Conservation (phyloP, 2,888 invertebrate genomes). For the Acronicta leporina region DNA sequence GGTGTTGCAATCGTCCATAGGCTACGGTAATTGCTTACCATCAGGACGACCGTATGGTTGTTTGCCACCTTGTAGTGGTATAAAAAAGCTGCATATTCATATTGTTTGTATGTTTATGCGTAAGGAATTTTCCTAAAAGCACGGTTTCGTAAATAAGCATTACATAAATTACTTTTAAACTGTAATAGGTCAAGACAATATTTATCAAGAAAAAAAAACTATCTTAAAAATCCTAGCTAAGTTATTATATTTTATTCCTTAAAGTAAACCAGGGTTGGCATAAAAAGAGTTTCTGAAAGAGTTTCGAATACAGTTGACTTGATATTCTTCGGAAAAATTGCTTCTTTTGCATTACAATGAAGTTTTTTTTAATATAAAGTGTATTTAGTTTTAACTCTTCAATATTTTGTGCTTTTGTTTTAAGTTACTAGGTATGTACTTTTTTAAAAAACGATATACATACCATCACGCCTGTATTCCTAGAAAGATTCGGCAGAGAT, state of each 20-base stretch:
- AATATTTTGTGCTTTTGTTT: conserved; percentile 8
- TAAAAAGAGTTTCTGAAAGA: conserved; percentile 29
- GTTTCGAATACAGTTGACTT: conserved; percentile 19
- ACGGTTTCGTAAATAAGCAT: not conserved
- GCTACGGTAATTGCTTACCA: too few species aligned
- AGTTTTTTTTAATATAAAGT: not conserved
- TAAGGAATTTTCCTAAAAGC: too few species aligned
- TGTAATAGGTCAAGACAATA: too few species aligned
- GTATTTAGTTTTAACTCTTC: not conserved
- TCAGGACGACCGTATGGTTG: too few species aligned
- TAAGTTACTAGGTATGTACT: not conserved
- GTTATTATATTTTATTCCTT: conserved; percentile 16
- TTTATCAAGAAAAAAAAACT: not conserved
- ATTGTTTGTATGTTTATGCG: too few species aligned
- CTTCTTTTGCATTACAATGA: not conserved
- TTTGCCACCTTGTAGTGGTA: too few species aligned
- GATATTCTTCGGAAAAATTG: conserved; percentile 14
- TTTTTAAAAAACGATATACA: too few species aligned
- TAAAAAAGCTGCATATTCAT: too few species aligned
- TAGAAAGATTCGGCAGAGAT: too few species aligned
- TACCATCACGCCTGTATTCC: too few species aligned
- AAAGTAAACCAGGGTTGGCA: conserved; percentile 29
- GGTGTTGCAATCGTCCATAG: too few species aligned
- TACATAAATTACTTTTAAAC: not conserved
- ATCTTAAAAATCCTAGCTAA: conserved; percentile 3